Evolutionary conservation across 2,113 vertebrate species (phyloP).

Genomic region (Siniperca knerii): DNA sequence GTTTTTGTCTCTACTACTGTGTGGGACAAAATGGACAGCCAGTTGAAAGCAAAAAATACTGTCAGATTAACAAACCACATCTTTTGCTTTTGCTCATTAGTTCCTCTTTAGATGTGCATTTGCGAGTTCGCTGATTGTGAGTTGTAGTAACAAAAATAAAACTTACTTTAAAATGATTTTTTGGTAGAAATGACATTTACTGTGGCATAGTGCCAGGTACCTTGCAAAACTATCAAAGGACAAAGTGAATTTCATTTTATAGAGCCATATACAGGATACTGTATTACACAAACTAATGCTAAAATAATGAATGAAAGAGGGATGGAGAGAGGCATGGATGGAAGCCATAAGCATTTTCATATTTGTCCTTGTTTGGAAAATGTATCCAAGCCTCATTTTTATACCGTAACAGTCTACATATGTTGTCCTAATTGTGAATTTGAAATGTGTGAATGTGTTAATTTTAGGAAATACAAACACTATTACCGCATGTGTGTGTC

Average conservation of each 20-base stretch:
- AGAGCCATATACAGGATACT: not conserved
- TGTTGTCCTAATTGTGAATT: not conserved
- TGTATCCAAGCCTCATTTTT: not conserved
- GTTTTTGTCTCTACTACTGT: constrained; percentile 10
- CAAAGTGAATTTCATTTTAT: not conserved
- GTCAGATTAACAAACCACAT: constrained; percentile 4
- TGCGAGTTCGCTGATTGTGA: not conserved
- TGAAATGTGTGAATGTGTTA: not conserved
- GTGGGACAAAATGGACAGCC: constrained; percentile 29
- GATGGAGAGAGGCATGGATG: not conserved
- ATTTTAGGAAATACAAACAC: constrained; percentile 1
- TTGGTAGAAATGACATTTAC: not conserved
- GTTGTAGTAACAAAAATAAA: not conserved
- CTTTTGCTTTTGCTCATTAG: constrained; percentile 1
- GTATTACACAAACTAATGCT: not conserved
- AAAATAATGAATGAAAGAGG: not conserved
- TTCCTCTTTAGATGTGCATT: constrained; percentile 11
- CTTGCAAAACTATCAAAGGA: not conserved
- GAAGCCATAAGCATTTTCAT: not conserved
- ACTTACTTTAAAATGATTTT: not conserved
- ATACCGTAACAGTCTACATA: no score
- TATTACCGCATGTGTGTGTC: not conserved
- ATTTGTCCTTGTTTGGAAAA: not conserved
- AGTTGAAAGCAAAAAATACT: constrained; percentile 25
- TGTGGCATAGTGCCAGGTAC: not conserved